phyloP scores from a whole-genome alignment of 2,888 invertebrate species.

The Barypeithes pellucidus region DNA sequence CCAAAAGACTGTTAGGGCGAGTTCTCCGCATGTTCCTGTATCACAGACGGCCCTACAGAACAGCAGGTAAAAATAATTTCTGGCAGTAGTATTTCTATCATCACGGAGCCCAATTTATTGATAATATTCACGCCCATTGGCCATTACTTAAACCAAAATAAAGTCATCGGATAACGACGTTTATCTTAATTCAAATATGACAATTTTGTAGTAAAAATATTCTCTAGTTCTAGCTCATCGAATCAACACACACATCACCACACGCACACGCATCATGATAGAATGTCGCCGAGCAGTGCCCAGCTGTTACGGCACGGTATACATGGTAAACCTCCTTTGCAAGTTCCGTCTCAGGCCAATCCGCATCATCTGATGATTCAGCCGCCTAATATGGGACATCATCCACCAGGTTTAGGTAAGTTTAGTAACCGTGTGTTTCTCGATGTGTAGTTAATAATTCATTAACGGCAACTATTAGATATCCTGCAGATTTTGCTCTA shows the following conservation, averaged over 20 bases:
- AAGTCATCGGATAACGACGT: no score
- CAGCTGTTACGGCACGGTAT: constrained; percentile 72
- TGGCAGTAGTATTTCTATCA: no score
- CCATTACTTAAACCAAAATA: no score
- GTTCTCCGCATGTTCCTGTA: constrained; percentile 62
- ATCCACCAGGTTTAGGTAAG: constrained; percentile 70
- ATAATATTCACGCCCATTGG: no score
- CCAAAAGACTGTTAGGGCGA: constrained; percentile 68
- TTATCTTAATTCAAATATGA: no score
- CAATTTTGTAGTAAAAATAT: background rate
- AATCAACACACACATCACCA: constrained; percentile 80
- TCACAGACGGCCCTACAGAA: constrained; percentile 65
- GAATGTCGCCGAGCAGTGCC: constrained; percentile 73
- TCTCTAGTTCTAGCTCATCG: constrained; percentile 59
- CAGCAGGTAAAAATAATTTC: constrained; percentile 59
- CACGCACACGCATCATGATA: constrained; percentile 77
- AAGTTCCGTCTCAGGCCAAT: constrained; percentile 63
- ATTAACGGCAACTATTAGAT: no score
- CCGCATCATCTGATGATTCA: constrained; percentile 78
- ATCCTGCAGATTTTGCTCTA: no score
- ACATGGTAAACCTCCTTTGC: constrained; percentile 57
- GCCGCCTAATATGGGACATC: constrained; percentile 78
- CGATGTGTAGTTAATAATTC: no score
- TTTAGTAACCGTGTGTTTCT: background rate
- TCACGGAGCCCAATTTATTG: no score